Conservation (phyloP, 2,888 invertebrate species). For the Anoncus sp. region DNA sequence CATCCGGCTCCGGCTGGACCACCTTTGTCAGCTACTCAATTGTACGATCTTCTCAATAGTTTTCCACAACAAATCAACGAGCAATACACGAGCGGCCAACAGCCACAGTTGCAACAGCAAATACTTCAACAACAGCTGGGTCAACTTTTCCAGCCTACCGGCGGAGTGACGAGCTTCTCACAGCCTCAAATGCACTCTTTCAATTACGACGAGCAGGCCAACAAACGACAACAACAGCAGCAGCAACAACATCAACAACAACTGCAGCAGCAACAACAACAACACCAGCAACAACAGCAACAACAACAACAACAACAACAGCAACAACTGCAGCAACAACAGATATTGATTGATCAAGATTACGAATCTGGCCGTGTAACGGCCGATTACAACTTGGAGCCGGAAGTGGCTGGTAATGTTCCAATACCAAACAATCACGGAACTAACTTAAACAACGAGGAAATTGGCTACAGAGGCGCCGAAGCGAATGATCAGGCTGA, state of each 20-base stretch:
- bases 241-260: slow-evolving; percentile 60
- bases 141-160: slow-evolving; percentile 75
- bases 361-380: slow-evolving; percentile 76
- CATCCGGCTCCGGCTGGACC: slow-evolving; percentile 76
- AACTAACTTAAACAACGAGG: slow-evolving; percentile 59
- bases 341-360: slow-evolving; percentile 76
- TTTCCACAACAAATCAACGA: slow-evolving; percentile 76
- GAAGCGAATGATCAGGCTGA: slow-evolving; percentile 72
- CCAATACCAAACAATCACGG: slow-evolving; percentile 29
- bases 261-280: slow-evolving; percentile 68
- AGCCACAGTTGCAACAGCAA: slow-evolving; percentile 77
- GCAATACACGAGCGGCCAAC: slow-evolving; percentile 74
- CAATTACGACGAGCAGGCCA: slow-evolving; percentile 80
- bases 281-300: slow-evolving; percentile 64
- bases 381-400: slow-evolving; percentile 77
- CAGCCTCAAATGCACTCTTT: slow-evolving; percentile 80
- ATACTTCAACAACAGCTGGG: slow-evolving; percentile 78
- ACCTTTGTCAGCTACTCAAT: slow-evolving; percentile 75
- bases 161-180: slow-evolving; percentile 73
- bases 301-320: slow-evolving; percentile 67
- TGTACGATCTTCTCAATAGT: slow-evolving; percentile 77
- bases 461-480: slow-evolving; percentile 61
- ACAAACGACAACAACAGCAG: slow-evolving; percentile 76
- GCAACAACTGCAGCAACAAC: slow-evolving; percentile 69
- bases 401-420: slow-evolving; percentile 64